Evolutionary conservation across 2,888 invertebrate genomes (phyloP).

Genomic region (Caenorhabditis macrosperma): DNA sequence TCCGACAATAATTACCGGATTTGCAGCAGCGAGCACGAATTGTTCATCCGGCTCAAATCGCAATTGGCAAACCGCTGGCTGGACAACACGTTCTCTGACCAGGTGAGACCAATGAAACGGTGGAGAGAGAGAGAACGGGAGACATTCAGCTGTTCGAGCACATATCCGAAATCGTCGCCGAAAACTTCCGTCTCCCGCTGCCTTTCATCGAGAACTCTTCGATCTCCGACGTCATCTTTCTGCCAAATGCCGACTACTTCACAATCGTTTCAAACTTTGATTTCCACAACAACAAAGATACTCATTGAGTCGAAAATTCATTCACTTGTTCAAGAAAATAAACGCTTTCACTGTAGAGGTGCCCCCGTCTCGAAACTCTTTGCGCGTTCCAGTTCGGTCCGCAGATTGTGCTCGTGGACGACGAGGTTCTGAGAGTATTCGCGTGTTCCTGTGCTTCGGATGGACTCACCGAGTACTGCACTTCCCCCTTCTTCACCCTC

Average conservation of each 20-base stretch:
- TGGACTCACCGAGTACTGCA: conserved; percentile 29
- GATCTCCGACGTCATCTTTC: conserved; percentile 31
- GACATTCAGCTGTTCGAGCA: conserved; percentile 51
- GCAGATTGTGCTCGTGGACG: conserved; percentile 14
- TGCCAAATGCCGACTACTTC: conserved; percentile 33
- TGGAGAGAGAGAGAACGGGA: too few relatives aligned
- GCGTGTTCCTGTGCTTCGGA: too few relatives aligned
- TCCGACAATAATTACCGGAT: conserved; percentile 4
- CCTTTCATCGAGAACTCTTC: conserved; percentile 45
- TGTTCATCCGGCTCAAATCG: conserved; percentile 48
- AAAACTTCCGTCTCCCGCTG: conserved; percentile 44
- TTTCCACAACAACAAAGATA: conserved; percentile 30
- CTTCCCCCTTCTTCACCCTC: conserved; percentile 48
- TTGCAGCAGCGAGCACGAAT: conserved; percentile 47
- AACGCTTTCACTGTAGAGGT: neutral
- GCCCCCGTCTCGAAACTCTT: conserved; percentile 11
- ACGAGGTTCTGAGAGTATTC: conserved; percentile 13
- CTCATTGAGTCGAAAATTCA: conserved; percentile 8
- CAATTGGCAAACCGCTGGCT: conserved; percentile 47
- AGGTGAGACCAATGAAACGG: conserved; percentile 18
- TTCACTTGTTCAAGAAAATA: neutral
- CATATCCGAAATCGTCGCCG: conserved; percentile 19
- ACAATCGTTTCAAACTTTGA: conserved; percentile 34
- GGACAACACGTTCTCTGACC: conserved; percentile 45
- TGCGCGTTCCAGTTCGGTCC: conserved; percentile 22